These are phyloP conservation scores for Rhea pennata DNA, from an alignment of 2,113 vertebrate species.

Conservation along the genomic window DNA sequence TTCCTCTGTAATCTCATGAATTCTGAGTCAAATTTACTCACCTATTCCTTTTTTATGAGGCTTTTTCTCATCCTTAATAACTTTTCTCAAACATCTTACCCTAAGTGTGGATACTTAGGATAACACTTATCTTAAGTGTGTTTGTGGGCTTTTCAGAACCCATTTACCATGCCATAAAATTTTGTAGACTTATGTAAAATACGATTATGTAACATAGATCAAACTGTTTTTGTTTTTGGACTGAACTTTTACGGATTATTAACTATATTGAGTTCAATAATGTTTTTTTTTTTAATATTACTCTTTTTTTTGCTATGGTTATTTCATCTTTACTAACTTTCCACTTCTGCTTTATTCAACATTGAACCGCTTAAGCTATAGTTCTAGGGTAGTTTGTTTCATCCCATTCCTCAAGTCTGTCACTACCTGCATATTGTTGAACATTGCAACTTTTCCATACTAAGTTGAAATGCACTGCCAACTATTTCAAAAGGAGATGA, in stretches of 20 bases:
- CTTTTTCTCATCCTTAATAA: not conserved
- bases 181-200: not conserved
- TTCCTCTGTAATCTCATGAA: not conserved
- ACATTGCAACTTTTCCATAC: not conserved
- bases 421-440: not conserved
- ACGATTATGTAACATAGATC: not conserved
- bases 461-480: not conserved
- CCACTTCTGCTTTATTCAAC: not conserved
- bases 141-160: not conserved
- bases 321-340: not conserved
- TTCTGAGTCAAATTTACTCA: not conserved
- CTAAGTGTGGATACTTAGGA: too few species aligned
- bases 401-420: not conserved
- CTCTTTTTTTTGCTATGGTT: not conserved
- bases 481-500: not conserved
- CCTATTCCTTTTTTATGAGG: not conserved
- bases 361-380: not conserved
- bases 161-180: not conserved
- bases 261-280: not conserved
- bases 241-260: not conserved
- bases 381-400: not conserved
- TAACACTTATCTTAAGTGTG: not conserved
- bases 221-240: not conserved
- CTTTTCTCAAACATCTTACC: not conserved
- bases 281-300: not conserved